Conservation (phyloP, 2,797 vertebrate species). For the Philypnodon macrostomus region DNA sequence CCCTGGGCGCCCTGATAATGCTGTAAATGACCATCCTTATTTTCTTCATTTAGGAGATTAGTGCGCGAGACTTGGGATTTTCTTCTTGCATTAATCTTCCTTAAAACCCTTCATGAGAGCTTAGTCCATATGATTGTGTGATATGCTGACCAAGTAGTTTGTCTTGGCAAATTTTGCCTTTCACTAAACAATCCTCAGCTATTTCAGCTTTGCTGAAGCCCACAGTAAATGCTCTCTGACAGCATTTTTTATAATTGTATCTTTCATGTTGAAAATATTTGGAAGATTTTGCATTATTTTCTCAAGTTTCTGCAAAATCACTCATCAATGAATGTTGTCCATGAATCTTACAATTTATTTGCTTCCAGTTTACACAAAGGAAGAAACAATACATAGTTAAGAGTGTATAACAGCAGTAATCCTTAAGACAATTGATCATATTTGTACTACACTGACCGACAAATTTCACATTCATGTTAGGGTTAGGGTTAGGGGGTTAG, state of each 20-base stretch:
- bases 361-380: too few species aligned
- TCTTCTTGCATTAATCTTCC: slow-evolving; percentile 34
- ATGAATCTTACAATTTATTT: too few species aligned
- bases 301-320: too few species aligned
- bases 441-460: too few species aligned
- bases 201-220: slow-evolving; percentile 25
- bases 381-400: too few species aligned
- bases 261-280: too few species aligned
- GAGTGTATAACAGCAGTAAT: too few species aligned
- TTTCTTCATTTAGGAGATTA: slow-evolving; percentile 32
- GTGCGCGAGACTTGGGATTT: slow-evolving; percentile 28
- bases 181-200: slow-evolving; percentile 15
- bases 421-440: too few species aligned
- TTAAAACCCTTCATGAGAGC: slow-evolving; percentile 11
- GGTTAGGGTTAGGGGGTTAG: too few species aligned
- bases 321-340: too few species aligned
- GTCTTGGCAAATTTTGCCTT: slow-evolving; percentile 14
- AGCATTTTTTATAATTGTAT: slow-evolving; percentile 2
- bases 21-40: slow-evolving; percentile 21
- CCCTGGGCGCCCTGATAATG: slow-evolving; percentile 8
- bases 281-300: too few species aligned
- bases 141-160: slow-evolving; percentile 33
- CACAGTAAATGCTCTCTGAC: slow-evolving; percentile 11
- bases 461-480: too few species aligned
- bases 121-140: slow-evolving; percentile 17